These are phyloP conservation scores for Periplaneta americana DNA, from an alignment of 1,140 invertebrate genomes.

Conservation along the genomic window DNA sequence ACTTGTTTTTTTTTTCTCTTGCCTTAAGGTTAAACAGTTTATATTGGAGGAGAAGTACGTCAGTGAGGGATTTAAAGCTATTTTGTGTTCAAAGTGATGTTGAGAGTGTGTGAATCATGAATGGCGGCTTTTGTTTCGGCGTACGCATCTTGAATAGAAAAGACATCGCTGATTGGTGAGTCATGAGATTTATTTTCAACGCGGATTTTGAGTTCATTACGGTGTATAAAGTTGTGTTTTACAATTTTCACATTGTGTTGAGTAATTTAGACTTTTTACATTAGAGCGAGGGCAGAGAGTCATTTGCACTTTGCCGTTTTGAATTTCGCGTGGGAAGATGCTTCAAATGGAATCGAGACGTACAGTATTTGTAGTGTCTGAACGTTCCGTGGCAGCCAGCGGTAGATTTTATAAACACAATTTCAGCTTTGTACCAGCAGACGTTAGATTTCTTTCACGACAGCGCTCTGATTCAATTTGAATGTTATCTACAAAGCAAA, in stretches of 20 bases:
- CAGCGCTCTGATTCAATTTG: too few species aligned
- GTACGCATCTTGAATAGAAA: background rate
- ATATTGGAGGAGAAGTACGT: background rate
- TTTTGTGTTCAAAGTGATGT: background rate
- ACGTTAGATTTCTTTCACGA: too few species aligned
- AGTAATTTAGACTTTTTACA: too few species aligned
- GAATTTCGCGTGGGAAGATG: background rate
- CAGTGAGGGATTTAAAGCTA: background rate
- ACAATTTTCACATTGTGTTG: too few species aligned
- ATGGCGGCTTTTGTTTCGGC: background rate
- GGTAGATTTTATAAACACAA: too few species aligned
- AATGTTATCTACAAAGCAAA: too few species aligned
- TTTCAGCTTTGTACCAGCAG: too few species aligned
- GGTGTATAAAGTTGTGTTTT: too few species aligned
- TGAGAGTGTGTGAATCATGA: background rate
- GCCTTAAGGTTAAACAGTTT: background rate
- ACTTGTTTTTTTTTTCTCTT: background rate
- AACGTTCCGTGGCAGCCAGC: too few species aligned
- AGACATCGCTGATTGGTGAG: background rate
- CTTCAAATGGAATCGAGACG: too few species aligned
- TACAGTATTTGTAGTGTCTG: too few species aligned
- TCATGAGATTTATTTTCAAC: background rate
- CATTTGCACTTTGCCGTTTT: background rate
- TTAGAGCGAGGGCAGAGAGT: background rate
- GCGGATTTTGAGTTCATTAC: background rate